Evolutionary conservation across 2,888 invertebrate species (phyloP), one percentile per base, ranked within the genome.

Genomic region (Carterocephalus palaemon): DNA sequence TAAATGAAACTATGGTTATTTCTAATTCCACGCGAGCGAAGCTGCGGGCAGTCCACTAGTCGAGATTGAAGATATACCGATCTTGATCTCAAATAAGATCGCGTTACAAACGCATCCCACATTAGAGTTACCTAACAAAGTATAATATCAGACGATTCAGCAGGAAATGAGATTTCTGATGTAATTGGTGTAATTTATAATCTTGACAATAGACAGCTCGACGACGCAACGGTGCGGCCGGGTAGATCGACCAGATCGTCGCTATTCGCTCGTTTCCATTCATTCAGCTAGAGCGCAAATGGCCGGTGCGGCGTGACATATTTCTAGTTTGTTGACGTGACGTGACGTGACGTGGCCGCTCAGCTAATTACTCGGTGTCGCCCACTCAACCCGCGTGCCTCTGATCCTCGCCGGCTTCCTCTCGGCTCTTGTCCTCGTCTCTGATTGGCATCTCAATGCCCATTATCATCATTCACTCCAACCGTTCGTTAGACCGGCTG

Each of bases 341-440:
- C 28, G 28, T 28, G 13, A 4, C 13, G 20, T 29, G 22, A 36
- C 36, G 34, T 29, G 49, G 60, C 60, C 49, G 53, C 54, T 56
- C 59, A 52, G 59, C 67, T 81, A 79, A 82, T 81, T 75, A 64
- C 68, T 61, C 62, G 54, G 61, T 71, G 58, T 71, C 75, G 72
- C 72, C 75, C 67, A 73, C 75, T 59, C 62, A 51, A 55, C 51
- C 53, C 62, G 67, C 59, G 68, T 68, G 67, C 69, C 69, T 62
- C 66, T 61, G 63, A 60, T 62, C 58, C 55, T 52, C 49, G 53
- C 56, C 57, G 57, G 55, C 66, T 75, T 69, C 70, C 62, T 72
- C 59, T 57, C 46, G 59, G 52, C 62, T 59, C 54, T 60, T 56
- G 72, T 67, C 64, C 66, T 65, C 52, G 53, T 55, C 52, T 56